These are phyloP conservation scores for Palaemon carinicauda DNA, from an alignment of 1,140 invertebrate genomes.

Conservation along the genomic window DNA sequence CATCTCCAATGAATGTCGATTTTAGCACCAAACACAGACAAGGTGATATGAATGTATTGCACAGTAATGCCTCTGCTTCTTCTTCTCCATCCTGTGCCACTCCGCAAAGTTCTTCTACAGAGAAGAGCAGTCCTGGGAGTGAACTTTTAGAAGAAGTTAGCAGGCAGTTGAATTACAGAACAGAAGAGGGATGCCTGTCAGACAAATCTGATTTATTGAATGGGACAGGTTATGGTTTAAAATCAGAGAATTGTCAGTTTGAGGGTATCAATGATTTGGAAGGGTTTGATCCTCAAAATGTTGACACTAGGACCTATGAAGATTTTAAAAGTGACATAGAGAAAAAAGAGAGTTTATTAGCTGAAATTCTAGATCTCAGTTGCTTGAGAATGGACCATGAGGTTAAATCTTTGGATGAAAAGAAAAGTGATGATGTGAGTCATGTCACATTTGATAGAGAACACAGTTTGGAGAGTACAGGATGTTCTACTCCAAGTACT, in stretches of 20 bases:
- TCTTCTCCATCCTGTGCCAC: too few species aligned
- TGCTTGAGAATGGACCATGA: constrained; percentile 46
- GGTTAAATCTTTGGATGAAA: background rate
- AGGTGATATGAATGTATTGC: too few species aligned
- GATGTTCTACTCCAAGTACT: constrained; percentile 29
- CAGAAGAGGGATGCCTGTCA: too few species aligned
- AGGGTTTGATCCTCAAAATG: background rate
- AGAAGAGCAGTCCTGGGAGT: too few species aligned
- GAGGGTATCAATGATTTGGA: background rate
- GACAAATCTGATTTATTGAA: too few species aligned
- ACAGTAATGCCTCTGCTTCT: too few species aligned
- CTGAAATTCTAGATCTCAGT: constrained; percentile 36
- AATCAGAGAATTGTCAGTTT: background rate
- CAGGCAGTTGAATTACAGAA: too few species aligned
- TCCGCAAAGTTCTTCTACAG: too few species aligned
- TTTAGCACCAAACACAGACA: too few species aligned
- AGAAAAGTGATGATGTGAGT: background rate
- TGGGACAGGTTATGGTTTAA: background rate
- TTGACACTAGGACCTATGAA: constrained; percentile 39
- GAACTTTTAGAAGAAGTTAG: too few species aligned
- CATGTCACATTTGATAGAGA: background rate
- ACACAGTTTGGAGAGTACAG: background rate
- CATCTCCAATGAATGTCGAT: too few species aligned
- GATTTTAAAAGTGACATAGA: constrained; percentile 44
- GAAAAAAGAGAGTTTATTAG: constrained; percentile 46